These are phyloP conservation scores for Yponomeuta evonymella DNA, from an alignment of 2,888 invertebrate genomes.

Conservation along the genomic window DNA sequence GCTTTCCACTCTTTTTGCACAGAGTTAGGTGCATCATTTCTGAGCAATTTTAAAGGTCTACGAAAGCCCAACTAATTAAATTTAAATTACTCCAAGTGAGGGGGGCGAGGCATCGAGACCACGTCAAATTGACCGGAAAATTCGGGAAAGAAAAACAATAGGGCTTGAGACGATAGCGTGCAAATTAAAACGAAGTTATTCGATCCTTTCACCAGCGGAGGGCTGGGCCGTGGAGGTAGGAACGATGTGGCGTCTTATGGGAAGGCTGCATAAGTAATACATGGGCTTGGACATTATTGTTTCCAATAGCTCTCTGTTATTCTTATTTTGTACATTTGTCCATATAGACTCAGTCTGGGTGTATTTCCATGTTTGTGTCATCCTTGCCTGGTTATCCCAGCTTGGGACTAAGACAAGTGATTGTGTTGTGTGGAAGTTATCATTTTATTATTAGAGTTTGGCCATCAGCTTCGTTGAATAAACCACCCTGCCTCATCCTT, in stretches of 20 bases:
- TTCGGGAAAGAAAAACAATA: conserved; percentile 74
- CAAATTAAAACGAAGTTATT: conserved; percentile 72
- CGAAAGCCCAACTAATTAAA: conserved; percentile 61
- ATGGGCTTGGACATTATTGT: not conserved
- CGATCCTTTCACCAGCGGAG: conserved; percentile 58
- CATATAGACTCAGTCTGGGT: too few species aligned
- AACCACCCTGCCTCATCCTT: too few species aligned
- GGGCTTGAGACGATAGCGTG: conserved; percentile 67
- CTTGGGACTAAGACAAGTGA: too few species aligned
- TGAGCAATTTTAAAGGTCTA: not conserved
- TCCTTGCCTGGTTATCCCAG: too few species aligned
- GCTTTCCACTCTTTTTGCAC: not conserved
- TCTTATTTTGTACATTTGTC: too few species aligned
- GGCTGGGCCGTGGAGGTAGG: conserved; percentile 1
- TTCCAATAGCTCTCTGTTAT: too few species aligned
- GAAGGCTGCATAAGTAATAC: not conserved
- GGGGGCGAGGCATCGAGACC: conserved; percentile 49
- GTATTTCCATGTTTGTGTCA: too few species aligned
- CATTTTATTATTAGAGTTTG: too few species aligned
- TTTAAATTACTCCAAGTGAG: conserved; percentile 57
- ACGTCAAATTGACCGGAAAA: conserved; percentile 75
- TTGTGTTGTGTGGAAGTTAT: too few species aligned
- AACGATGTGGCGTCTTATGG: not conserved
- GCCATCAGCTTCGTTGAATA: too few species aligned
- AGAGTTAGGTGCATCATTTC: not conserved